phyloP scores from a whole-genome alignment of 2,797 vertebrate species.

The Amphiprion clarkii region DNA sequence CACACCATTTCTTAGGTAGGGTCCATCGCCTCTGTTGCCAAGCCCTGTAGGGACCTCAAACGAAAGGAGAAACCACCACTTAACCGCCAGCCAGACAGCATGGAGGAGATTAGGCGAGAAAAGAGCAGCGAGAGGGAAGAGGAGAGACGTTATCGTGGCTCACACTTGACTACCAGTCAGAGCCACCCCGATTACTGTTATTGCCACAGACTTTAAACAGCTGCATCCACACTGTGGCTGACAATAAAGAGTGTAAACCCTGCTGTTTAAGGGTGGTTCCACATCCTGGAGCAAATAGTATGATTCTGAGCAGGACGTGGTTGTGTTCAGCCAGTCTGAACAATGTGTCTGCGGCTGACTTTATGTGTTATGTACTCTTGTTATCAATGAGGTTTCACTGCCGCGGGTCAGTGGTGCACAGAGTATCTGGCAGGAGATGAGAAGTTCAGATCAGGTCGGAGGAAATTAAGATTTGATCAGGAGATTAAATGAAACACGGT shows the following conservation, averaged over 20 bases:
- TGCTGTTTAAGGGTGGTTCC: slow-evolving; percentile 44
- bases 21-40: slow-evolving; percentile 56
- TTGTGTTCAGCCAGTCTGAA: slow-evolving; percentile 24
- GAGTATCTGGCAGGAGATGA: not conserved
- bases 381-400: slow-evolving; percentile 2
- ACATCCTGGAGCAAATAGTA: slow-evolving; percentile 46
- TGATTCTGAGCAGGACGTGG: slow-evolving; percentile 28
- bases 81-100: slow-evolving; percentile 70
- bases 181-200: slow-evolving; percentile 74
- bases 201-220: slow-evolving; percentile 72
- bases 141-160: slow-evolving; percentile 71
- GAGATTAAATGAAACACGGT: not conserved
- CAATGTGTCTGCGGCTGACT: slow-evolving; percentile 16
- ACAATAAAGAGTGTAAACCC: slow-evolving; percentile 53
- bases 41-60: slow-evolving; percentile 68
- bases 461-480: not conserved
- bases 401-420: not conserved
- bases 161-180: slow-evolving; percentile 68
- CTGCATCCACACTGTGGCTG: slow-evolving; percentile 37
- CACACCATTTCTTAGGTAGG: slow-evolving; percentile 78
- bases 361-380: slow-evolving; percentile 13
- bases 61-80: slow-evolving; percentile 65
- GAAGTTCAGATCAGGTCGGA: not conserved
- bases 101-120: slow-evolving; percentile 76
- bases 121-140: slow-evolving; percentile 50